These are phyloP conservation scores for Gallinago jamesoni DNA, from an alignment of 2,113 vertebrate species.

Conservation along the genomic window DNA sequence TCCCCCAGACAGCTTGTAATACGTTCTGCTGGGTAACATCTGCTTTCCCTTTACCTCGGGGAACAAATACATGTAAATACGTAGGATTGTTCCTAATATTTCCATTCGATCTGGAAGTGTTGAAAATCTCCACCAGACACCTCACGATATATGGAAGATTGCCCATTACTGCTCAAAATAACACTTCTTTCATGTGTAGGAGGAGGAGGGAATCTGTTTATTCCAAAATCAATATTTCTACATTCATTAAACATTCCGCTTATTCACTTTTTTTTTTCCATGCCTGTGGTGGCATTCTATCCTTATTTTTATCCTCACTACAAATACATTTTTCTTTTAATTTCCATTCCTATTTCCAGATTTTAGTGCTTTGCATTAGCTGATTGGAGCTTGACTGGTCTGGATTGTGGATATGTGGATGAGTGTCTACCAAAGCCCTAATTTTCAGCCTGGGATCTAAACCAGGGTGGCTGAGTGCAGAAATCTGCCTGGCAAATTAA, in stretches of 20 bases:
- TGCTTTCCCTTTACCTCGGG: background rate
- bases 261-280: constrained; percentile 8
- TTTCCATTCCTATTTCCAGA: constrained; percentile 49
- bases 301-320: constrained; percentile 32
- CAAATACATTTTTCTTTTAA: background rate
- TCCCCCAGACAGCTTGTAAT: background rate
- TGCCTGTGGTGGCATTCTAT: constrained; percentile 14
- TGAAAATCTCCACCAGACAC: constrained; percentile 50
- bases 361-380: background rate
- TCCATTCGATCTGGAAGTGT: constrained; percentile 41
- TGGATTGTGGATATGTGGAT: background rate
- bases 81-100: background rate
- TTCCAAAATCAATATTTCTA: constrained; percentile 70
- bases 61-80: background rate
- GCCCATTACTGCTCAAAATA: constrained; percentile 46
- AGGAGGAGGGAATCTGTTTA: constrained; percentile 57
- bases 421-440: background rate
- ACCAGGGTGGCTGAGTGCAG: background rate
- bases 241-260: constrained; percentile 52
- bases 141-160: constrained; percentile 37
- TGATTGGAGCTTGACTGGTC: constrained; percentile 11
- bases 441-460: constrained; percentile 16
- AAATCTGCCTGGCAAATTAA: constrained; percentile 59
- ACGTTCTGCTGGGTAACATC: background rate
- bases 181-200: constrained; percentile 50